A percentile compares a stretch with the other conserved stretches of the same genome.
These are phyloP conservation scores for Euzetes globulus DNA, from an alignment of 2,888 invertebrate species.

Conservation along the genomic window DNA sequence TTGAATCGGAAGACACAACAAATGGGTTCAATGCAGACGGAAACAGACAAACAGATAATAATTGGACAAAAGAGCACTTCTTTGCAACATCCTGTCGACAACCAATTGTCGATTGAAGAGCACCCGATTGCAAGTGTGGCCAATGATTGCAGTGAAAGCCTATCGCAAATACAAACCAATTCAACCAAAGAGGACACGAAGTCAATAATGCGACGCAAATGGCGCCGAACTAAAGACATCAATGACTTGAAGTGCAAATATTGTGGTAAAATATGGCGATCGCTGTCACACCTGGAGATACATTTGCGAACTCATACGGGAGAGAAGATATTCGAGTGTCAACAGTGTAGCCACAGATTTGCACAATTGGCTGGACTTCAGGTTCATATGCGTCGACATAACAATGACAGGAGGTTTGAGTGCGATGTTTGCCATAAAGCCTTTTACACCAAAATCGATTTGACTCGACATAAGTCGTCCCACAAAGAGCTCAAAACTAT, in stretches of 20 bases:
- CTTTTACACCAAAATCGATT: conserved; percentile 5
- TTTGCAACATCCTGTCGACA: too few species aligned
- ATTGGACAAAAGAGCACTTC: too few species aligned
- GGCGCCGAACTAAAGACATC: background rate
- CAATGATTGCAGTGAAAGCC: too few species aligned
- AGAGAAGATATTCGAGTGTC: background rate
- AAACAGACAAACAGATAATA: too few species aligned
- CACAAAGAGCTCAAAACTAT: background rate
- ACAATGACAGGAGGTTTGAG: background rate
- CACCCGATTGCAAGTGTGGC: too few species aligned
- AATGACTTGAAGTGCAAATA: background rate
- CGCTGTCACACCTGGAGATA: background rate
- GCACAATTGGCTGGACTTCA: background rate
- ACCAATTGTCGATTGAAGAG: too few species aligned
- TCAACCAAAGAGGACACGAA: background rate
- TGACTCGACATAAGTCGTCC: background rate
- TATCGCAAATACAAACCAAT: too few species aligned
- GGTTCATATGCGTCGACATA: background rate
- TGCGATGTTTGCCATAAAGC: background rate
- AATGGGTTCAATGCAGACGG: too few species aligned
- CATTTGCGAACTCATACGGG: conserved; percentile 9
- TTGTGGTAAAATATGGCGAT: conserved; percentile 6
- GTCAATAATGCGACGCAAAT: background rate
- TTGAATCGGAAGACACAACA: background rate
- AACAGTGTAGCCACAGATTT: background rate